Percentiles rank a stretch among this genome's conserved stretches.
Conservation (phyloP, 2,113 vertebrate species). For the Cynoglossus semilaevis region DNA sequence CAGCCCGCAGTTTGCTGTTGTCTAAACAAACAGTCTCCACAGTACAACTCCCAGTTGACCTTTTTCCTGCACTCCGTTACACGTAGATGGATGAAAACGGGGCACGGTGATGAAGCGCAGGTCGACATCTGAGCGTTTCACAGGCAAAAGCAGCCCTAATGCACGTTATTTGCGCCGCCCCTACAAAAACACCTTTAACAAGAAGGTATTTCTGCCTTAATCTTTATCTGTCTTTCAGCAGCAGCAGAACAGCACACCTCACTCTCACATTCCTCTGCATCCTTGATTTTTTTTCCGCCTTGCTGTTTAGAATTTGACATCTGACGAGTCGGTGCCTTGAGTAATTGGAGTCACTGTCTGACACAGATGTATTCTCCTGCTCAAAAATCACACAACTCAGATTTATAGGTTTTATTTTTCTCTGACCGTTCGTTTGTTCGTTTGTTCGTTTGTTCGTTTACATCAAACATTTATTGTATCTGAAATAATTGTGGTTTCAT, state of each 20-base stretch:
- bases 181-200: conserved; percentile 26
- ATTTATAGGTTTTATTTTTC: too few species aligned
- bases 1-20: conserved; percentile 5
- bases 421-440: too few species aligned
- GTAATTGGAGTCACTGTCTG: conserved; percentile 30
- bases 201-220: conserved; percentile 33
- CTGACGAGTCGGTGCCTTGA: conserved; percentile 45
- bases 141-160: conserved; percentile 1
- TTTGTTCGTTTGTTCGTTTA: conserved; percentile 3
- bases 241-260: conserved; percentile 23
- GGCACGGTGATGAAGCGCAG: conserved; percentile 10
- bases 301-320: conserved; percentile 43
- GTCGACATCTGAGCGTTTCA: conserved; percentile 16
- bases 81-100: conserved; percentile 21
- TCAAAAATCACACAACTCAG: neutral
- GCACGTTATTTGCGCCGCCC: conserved; percentile 17
- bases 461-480: conserved; percentile 19
- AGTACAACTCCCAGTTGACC: neutral
- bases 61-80: conserved; percentile 14
- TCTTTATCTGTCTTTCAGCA: conserved; percentile 37
- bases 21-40: conserved; percentile 8
- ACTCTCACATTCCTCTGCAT: conserved; percentile 25
- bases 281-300: conserved; percentile 40
- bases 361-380: conserved; percentile 15
- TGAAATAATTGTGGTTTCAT: neutral